Evolutionary conservation across 1,140 invertebrate genomes (phyloP), one percentile per base, ranked within the genome.

Genomic region (Cephus cinctus): DNA sequence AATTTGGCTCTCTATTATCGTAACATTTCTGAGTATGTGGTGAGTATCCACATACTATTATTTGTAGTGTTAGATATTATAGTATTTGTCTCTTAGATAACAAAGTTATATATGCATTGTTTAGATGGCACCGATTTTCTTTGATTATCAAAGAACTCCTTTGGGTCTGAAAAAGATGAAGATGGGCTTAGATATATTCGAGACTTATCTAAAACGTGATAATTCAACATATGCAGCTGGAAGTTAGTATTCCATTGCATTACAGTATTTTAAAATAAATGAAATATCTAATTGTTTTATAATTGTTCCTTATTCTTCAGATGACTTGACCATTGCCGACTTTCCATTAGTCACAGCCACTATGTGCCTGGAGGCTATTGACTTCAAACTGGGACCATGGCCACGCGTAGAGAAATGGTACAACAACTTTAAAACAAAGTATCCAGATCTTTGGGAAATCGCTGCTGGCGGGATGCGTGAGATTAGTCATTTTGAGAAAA

Each of bases 1-100:
- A 88, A 90, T 68, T 74, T 88, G 55, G 82, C 82, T 16, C 83
- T 84, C 42, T 88, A 88, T 59, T 91, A 91, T 69, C 78, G 79
- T 9, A 80, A 83, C 47, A 86, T 90, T 56, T 80, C 77, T 2
- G 79, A 84, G 46, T 81, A 86, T 58, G 75, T 78, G 32, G 86
- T 87, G 75, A 77, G 80, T 70, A 27, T 30, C 15, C 36, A n/a
- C 18, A 6, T 47, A 22, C 15, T 46, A 39, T 49, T 48, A 23
- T 47, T 39, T 35, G 8, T 22, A 43, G 27, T 27, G 9, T 18
- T 23, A 48, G 35, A 40, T 36, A 43, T 18, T 25, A 38, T 6
- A 52, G 57, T 12, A 35, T 19, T 25, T 18, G 40, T 38, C 21
- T 23, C 44, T 23, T 52, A 40, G 35, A 46, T 35, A 31, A 14